A percentile compares a stretch with the other conserved stretches of the same genome.
Conservation (phyloP, 2,797 vertebrate genomes). For the Centroberyx gerrardi region DNA sequence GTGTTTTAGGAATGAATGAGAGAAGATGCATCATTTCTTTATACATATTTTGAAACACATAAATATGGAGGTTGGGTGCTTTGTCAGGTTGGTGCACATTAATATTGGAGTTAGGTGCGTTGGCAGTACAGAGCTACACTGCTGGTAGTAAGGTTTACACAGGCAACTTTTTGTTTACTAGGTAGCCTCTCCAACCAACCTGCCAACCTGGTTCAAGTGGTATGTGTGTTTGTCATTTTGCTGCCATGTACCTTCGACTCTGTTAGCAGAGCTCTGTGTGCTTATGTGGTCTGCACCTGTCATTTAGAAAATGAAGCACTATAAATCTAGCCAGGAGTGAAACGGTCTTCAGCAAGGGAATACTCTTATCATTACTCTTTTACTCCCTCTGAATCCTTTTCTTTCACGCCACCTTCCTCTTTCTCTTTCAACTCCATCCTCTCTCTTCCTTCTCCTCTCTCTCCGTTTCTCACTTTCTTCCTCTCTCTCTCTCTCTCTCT, state of each 20-base stretch:
- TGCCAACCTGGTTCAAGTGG: background rate
- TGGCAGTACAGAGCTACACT: background rate
- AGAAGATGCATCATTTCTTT: constrained; percentile 8
- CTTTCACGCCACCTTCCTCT: background rate
- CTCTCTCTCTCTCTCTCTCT: background rate
- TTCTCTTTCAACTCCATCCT: constrained; percentile 34
- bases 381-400: background rate
- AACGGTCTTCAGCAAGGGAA: constrained; percentile 83
- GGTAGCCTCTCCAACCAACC: background rate
- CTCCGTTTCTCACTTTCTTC: background rate
- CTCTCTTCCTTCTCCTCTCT: background rate
- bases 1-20: constrained; percentile 35
- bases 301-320: constrained; percentile 62
- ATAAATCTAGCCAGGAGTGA: constrained; percentile 76
- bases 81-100: background rate
- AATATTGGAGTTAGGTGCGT: background rate
- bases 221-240: constrained; percentile 12
- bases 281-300: constrained; percentile 9
- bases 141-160: background rate
- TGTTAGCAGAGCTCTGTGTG: background rate
- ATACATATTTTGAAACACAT: background rate
- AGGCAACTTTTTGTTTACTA: constrained; percentile 10
- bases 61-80: background rate
- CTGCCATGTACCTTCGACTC: background rate
- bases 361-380: constrained; percentile 2